Evolutionary conservation across 2,797 vertebrate species (phyloP), one percentile per base, ranked within the genome.

Genomic region (Onychomys leucogaster): DNA sequence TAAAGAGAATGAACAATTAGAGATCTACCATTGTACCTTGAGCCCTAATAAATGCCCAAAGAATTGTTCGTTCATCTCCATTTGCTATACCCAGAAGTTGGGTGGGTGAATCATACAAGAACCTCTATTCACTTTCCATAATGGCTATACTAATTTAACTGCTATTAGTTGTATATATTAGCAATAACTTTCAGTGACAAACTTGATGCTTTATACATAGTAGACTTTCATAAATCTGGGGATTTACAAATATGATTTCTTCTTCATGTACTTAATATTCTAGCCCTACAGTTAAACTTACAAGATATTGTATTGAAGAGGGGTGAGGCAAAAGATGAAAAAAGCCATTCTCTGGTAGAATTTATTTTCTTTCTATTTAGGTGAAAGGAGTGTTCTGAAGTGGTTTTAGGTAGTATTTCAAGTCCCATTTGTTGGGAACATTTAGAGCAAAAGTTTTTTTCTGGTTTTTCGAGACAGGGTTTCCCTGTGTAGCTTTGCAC

Each of bases 341-440:
- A 97, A 97, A 90, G 34, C 7, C 80, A 82, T 86, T 92, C 87
- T 23, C 43, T 82, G 85, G 59, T n/a, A 37, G 61, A 91, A 82
- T 65, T 71, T 34, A 49, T 46, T 69, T 55, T n/a, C 21, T 49
- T 57, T 94, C 25, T 76, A 41, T 63, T 37, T 13, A 82, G 49
- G 43, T 49, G 82, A 90, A 93, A n/a, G n/a, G 61, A 89, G 73
- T 37, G 0, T 94, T 94, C 34, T 81, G 69, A 78, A 92, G 0
- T 80, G 75, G 19, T 84, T 92, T 91, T 88, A 65, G 37, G 16
- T 83, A 77, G 23, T 46, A 49, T 69, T 65, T 55, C 94, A 55
- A 93, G 16, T 94, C 52, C 87, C 12, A 86, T 90, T 80, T 91
- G 29, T 37, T 85, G 59, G 43, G 6, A 27, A 71, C 65, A 81